Base-by-base conservation (phyloP, 2,797 vertebrate species). In the Taeniopygia guttata region DNA sequence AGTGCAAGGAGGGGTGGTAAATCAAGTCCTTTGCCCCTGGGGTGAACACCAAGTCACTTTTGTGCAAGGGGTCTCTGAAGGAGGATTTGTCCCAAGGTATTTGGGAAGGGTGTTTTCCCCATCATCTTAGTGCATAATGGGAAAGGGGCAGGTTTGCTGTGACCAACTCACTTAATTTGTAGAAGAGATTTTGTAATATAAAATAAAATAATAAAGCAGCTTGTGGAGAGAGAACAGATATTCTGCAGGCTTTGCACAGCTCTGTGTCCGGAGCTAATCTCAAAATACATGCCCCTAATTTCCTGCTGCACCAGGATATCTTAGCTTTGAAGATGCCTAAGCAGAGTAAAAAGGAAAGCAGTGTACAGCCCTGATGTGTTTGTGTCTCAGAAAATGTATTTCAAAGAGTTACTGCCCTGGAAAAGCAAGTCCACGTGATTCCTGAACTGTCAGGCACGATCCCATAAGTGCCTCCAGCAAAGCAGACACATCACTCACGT, bases 351-450 rank as follows among this genome's bases (percentile, higher is more conserved):
- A 83, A 78, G 40, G 45, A 73, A 92, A 76, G 7, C 42, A 84
- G 21, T 18, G 77, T 45, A 56, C 40, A 73, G 48, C 69, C n/a
- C 48, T 78, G 84, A 89, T 89, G 79, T 75, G 58, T 90, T 94
- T 91, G 43, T 69, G 78, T 89, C 87, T 96, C 79, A 42, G 76
- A 84, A 86, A 76, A 84, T 92, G 58, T 82, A 84, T 96, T 94
- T 91, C 93, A 92, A 94, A 91, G 79, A 84, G 90, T 83, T 84
- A 66, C 48, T 95, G 92, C 72, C 87, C 83, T 86, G 93, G 90
- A 77, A 94, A 95, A 92, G 80, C 78, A 54, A 77, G 68, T 36
- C 58, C 91, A 87, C 40, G 66, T 90, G 93, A 79, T 85, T 75
- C 20, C 77, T 48, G 79, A 76, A 62, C 91, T 87, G 89, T 81